These are phyloP conservation scores for Watsonalla cultraria DNA, from an alignment of 2,888 invertebrate species.

Conservation along the genomic window DNA sequence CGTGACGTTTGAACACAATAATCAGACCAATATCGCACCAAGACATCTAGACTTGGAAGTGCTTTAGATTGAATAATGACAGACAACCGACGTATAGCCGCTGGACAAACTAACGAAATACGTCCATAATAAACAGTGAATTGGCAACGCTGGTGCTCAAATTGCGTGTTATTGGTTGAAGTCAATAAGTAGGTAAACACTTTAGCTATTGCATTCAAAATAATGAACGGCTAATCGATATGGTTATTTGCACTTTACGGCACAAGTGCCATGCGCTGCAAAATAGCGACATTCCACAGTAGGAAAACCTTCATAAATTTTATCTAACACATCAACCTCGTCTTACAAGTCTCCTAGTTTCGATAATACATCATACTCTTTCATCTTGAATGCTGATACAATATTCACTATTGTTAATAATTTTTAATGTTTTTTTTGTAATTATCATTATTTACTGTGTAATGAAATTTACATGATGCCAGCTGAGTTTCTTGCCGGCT, in stretches of 20 bases:
- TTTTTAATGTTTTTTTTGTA: no score
- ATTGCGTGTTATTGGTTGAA: neutral
- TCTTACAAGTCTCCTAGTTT: no score
- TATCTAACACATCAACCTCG: no score
- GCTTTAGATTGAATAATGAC: constrained; percentile 46
- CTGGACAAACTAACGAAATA: constrained; percentile 20
- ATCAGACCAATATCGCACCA: constrained; percentile 18
- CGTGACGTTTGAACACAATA: constrained; percentile 20
- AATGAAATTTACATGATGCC: no score
- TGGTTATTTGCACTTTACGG: neutral
- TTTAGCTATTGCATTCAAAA: neutral
- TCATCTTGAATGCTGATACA: no score
- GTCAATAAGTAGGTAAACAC: neutral
- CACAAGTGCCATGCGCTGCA: no score
- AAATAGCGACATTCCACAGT: no score
- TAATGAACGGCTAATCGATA: neutral
- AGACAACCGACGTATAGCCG: constrained; percentile 21
- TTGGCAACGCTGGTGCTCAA: neutral
- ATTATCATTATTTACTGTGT: no score
- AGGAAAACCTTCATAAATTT: no score
- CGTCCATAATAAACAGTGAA: constrained; percentile 5
- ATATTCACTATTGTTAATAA: no score
- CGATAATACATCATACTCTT: no score
- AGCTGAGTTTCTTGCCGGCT: no score
- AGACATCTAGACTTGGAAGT: constrained; percentile 15